A percentile compares a stretch with the other conserved stretches of the same genome.
Evolutionary conservation across 2,888 invertebrate species (phyloP).

Genomic region (Noctua janthe): DNA sequence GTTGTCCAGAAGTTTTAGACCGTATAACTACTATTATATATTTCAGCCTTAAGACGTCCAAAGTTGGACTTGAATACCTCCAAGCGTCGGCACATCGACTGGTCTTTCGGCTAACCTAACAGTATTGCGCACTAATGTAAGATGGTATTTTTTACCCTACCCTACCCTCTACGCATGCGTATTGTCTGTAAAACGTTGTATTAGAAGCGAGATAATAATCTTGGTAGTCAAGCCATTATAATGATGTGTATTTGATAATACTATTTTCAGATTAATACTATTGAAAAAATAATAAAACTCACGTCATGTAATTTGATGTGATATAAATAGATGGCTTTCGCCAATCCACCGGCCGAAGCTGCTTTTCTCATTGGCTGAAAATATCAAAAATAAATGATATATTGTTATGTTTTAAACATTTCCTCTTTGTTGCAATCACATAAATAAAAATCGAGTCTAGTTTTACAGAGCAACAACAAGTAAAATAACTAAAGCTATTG

Average conservation of each 20-base stretch:
- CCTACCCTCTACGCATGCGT: no score
- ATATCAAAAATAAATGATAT: not conserved
- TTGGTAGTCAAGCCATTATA: no score
- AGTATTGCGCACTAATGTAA: not conserved
- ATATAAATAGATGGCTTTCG: constrained; percentile 92
- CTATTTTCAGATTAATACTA: not conserved
- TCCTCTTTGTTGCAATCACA: not conserved
- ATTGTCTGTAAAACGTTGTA: no score
- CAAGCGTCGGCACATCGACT: not conserved
- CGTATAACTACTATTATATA: not conserved
- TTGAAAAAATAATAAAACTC: constrained; percentile 16
- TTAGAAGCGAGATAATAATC: no score
- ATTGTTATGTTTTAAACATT: not conserved
- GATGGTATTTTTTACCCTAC: no score
- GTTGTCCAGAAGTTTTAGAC: not conserved
- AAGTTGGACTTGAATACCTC: not conserved
- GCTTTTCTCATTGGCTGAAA: constrained; percentile 94
- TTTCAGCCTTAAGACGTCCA: not conserved
- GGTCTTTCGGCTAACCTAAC: not conserved
- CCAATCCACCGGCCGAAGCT: constrained; percentile 92
- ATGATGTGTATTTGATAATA: no score
- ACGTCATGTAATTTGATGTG: constrained; percentile 81
- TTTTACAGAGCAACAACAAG: not conserved
- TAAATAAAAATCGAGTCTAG: not conserved
- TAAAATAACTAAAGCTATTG: not conserved